Conservation (phyloP, 2,888 invertebrate species). For the Microctonus hyperodae region DNA sequence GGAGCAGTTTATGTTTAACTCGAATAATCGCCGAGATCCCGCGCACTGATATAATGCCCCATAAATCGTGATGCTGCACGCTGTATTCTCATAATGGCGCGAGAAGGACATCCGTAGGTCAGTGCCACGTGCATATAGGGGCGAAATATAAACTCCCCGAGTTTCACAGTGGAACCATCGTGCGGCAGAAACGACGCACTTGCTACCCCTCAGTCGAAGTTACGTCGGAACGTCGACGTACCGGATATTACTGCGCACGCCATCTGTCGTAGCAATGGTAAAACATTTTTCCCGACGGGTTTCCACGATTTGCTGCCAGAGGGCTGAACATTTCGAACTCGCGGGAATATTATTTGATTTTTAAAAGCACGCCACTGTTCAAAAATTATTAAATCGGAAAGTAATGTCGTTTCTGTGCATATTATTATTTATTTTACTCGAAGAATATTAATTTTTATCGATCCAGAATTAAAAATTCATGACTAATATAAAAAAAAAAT, state of each 20-base stretch:
- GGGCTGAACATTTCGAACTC: constrained; percentile 45
- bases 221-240: constrained; percentile 11
- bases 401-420: too few species aligned
- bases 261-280: constrained; percentile 52
- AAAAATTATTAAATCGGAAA: too few species aligned
- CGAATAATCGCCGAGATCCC: constrained; percentile 62
- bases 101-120: constrained; percentile 55
- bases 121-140: constrained; percentile 46
- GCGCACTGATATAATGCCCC: constrained; percentile 34
- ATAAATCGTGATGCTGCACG: constrained; percentile 26
- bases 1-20: constrained; percentile 60
- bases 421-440: too few species aligned
- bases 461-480: too few species aligned
- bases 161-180: constrained; percentile 36
- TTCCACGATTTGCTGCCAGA: constrained; percentile 51
- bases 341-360: constrained; percentile 1
- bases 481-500: neutral
- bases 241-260: constrained; percentile 44
- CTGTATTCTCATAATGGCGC: constrained; percentile 46
- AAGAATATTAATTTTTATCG: too few species aligned
- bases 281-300: constrained; percentile 43
- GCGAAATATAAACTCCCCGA: constrained; percentile 25
- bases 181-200: constrained; percentile 50
- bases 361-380: neutral
- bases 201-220: constrained; percentile 32